phyloP scores from a whole-genome alignment of 53 echinoderm and acorn worm species.

The Actinopyga echinites region DNA sequence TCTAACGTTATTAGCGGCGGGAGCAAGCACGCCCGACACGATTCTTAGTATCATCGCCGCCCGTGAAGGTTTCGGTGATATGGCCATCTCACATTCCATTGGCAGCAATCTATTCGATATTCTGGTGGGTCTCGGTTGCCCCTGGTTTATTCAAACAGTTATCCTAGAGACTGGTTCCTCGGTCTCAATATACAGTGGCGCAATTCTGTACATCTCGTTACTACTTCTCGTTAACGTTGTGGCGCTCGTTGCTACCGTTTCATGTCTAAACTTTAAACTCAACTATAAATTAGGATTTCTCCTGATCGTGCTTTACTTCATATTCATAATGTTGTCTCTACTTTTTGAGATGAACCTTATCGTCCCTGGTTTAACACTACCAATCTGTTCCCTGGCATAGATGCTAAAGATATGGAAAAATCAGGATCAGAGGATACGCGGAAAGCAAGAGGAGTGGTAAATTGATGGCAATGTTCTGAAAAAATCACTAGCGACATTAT shows the following conservation, averaged over 20 bases:
- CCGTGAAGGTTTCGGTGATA: constrained; percentile 85
- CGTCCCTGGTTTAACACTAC: constrained; percentile 65
- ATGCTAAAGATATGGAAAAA: too few species aligned
- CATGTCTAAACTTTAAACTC: constrained; percentile 50
- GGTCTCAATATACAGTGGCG: constrained; percentile 69
- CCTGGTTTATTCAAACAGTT: constrained; percentile 85
- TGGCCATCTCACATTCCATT: constrained; percentile 96
- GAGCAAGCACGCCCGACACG: constrained; percentile 92
- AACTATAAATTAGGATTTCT: constrained; percentile 69
- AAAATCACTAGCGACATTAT: too few species aligned
- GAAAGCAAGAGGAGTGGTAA: too few species aligned
- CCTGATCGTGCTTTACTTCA: constrained; percentile 57
- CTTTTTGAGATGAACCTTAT: constrained; percentile 71
- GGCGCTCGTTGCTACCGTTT: constrained; percentile 46
- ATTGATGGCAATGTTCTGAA: too few species aligned
- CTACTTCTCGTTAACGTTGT: constrained; percentile 70
- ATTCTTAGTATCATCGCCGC: constrained; percentile 88
- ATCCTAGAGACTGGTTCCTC: constrained; percentile 45
- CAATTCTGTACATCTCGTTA: constrained; percentile 66
- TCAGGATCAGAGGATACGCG: too few species aligned
- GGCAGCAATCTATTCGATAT: constrained; percentile 97
- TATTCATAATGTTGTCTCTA: constrained; percentile 69
- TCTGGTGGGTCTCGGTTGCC: constrained; percentile 83
- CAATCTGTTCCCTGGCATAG: constrained; percentile 39
- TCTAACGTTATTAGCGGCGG: constrained; percentile 84